Percentiles rank a stretch among this genome's conserved stretches.
These are phyloP conservation scores for Bubo blakistoni DNA, from an alignment of 2,113 vertebrate genomes.

Conservation along the genomic window DNA sequence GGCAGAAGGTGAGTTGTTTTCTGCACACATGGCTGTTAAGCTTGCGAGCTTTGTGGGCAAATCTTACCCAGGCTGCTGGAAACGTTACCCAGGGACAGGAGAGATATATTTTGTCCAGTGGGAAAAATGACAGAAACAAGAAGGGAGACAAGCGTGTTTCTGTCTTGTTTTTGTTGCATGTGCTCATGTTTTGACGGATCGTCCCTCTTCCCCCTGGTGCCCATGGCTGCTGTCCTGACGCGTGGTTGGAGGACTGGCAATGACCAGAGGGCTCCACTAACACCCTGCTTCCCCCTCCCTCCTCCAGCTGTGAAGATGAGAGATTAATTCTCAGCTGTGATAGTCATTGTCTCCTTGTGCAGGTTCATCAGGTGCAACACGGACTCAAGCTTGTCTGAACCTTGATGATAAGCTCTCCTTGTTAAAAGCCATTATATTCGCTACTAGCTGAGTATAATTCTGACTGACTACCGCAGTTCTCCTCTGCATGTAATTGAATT, in stretches of 20 bases:
- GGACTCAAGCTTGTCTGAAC: slow-evolving; percentile 60
- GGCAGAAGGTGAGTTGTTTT: background rate
- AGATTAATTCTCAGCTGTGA: slow-evolving; percentile 3
- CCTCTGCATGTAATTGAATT: slow-evolving; percentile 69
- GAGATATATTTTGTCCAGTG: background rate
- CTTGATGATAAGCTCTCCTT: slow-evolving; percentile 70
- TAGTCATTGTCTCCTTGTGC: background rate
- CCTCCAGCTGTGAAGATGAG: background rate
- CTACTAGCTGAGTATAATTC: slow-evolving; percentile 54
- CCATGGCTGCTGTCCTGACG: background rate
- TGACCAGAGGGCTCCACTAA: background rate
- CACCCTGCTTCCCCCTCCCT: background rate
- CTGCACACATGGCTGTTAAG: background rate
- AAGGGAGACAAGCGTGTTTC: background rate
- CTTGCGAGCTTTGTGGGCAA: background rate
- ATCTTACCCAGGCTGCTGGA: background rate
- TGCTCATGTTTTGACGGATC: background rate
- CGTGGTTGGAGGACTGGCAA: background rate
- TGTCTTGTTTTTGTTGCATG: background rate
- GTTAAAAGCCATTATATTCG: slow-evolving; percentile 59
- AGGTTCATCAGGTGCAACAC: slow-evolving; percentile 43
- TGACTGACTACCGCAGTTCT: slow-evolving; percentile 53
- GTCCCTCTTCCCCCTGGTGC: background rate
- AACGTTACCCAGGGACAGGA: background rate
- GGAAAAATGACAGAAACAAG: background rate